phyloP scores from a whole-genome alignment of 2,113 vertebrate species.

The Cairina moschata region DNA sequence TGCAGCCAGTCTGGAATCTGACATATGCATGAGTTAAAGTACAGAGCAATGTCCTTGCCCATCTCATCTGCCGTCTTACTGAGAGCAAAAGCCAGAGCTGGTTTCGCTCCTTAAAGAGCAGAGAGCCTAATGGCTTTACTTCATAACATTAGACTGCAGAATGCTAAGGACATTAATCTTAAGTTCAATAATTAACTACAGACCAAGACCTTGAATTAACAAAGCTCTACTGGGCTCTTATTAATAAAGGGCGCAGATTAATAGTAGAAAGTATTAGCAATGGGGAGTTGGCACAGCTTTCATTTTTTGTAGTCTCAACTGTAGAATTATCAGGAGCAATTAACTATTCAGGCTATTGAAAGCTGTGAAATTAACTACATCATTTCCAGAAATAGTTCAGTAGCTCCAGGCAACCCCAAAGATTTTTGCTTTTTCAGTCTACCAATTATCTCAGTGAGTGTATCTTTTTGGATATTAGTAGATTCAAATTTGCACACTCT shows the following conservation, averaged over 20 bases:
- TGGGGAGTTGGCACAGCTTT: not conserved
- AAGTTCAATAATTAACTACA: constrained; percentile 20
- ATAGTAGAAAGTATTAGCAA: not conserved
- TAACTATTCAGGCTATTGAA: not conserved
- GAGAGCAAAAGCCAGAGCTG: not conserved
- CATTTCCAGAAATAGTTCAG: constrained; percentile 24
- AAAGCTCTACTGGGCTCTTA: not conserved
- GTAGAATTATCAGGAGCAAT: not conserved
- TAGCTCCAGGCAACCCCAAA: not conserved
- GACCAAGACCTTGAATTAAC: not conserved
- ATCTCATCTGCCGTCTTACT: not conserved
- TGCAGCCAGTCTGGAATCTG: not conserved
- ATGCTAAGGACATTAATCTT: not conserved
- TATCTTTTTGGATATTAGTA: not conserved
- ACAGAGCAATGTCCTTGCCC: not conserved
- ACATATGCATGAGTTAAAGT: not conserved
- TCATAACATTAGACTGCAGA: constrained; percentile 30
- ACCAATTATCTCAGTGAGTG: not conserved
- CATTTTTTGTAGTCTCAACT: not conserved
- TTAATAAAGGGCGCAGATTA: constrained; percentile 40
- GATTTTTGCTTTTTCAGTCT: not conserved
- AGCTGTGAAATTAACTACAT: not conserved
- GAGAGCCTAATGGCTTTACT: not conserved
- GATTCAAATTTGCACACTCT: not conserved
- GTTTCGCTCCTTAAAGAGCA: not conserved